Percentiles rank a stretch among this genome's conserved stretches.
phyloP scores from a whole-genome alignment of 2,888 invertebrate species.

The Mongoloraphidia duomilia region DNA sequence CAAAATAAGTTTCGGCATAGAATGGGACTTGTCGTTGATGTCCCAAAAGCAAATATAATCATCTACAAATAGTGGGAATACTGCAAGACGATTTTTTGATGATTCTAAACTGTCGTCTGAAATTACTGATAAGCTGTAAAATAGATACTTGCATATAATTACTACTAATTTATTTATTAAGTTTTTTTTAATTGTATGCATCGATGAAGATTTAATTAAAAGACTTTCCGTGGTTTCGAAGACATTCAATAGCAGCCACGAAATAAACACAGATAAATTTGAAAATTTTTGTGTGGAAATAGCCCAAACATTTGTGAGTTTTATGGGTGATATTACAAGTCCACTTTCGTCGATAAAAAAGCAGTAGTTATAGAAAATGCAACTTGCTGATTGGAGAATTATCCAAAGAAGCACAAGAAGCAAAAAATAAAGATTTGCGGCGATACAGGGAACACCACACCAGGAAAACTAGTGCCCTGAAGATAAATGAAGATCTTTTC shows the following conservation, averaged over 20 bases:
- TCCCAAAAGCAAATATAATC: slow-evolving; percentile 15
- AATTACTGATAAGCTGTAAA: too few relatives aligned
- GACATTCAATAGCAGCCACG: slow-evolving; percentile 15
- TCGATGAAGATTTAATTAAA: slow-evolving; percentile 17
- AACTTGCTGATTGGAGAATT: slow-evolving; percentile 11
- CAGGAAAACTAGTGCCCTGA: slow-evolving; percentile 1
- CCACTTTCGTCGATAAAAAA: slow-evolving; percentile 13
- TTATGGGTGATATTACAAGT: slow-evolving; percentile 16
- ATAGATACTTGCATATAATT: too few relatives aligned
- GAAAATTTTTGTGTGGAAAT: slow-evolving; percentile 13
- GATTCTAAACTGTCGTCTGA: slow-evolving; percentile 13
- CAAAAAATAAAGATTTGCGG: slow-evolving; percentile 10
- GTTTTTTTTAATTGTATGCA: too few relatives aligned
- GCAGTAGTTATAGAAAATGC: too few relatives aligned
- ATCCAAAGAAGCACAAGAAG: slow-evolving; percentile 13
- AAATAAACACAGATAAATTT: slow-evolving; percentile 16
- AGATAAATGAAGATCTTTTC: slow-evolving; percentile 5
- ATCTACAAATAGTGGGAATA: slow-evolving; percentile 17
- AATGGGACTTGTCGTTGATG: slow-evolving; percentile 14
- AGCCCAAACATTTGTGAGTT: slow-evolving; percentile 5
- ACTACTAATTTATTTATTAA: too few relatives aligned
- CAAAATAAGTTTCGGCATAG: slow-evolving; percentile 10
- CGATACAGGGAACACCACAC: slow-evolving; percentile 1
- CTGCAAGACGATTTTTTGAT: slow-evolving; percentile 16
- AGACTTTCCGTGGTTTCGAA: slow-evolving; percentile 16